Evolutionary conservation across 2,113 vertebrate species (phyloP).

Genomic region (Irena cyanogastra): DNA sequence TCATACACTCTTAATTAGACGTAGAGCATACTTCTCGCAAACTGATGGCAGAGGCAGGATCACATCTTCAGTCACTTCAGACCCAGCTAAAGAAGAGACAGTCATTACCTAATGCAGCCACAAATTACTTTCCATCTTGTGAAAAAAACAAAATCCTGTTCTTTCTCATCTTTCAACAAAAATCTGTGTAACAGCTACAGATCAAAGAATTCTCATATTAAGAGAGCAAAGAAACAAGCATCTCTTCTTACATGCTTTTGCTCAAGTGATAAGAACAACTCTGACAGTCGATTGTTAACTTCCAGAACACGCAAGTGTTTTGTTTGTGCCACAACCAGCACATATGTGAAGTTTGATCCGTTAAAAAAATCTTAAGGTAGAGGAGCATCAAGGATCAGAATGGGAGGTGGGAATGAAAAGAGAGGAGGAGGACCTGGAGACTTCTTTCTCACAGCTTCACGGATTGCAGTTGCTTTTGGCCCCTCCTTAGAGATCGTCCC

Average conservation of each 20-base stretch:
- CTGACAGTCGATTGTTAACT: not conserved
- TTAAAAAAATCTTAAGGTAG: not conserved
- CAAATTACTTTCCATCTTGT: not conserved
- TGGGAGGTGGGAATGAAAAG: not conserved
- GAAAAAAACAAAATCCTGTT: not conserved
- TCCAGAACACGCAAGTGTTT: not conserved
- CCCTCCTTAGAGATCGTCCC: not conserved
- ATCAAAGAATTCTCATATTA: not conserved
- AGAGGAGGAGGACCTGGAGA: not conserved
- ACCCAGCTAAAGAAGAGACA: not conserved
- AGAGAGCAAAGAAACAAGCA: not conserved
- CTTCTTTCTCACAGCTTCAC: not conserved
- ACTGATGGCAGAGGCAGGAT: not conserved
- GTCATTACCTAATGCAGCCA: not conserved
- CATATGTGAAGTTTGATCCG: not conserved
- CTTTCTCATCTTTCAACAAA: not conserved
- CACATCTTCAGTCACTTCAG: not conserved
- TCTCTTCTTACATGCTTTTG: not conserved
- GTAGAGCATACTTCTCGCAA: not conserved
- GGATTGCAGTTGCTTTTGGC: not conserved
- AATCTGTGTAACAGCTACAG: not conserved
- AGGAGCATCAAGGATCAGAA: not conserved
- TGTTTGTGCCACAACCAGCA: fast-evolving
- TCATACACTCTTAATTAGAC: not conserved
- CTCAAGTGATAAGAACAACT: not conserved